These are phyloP conservation scores for Notarius quadriscutis DNA, from an alignment of 2,113 vertebrate species.

Conservation along the genomic window DNA sequence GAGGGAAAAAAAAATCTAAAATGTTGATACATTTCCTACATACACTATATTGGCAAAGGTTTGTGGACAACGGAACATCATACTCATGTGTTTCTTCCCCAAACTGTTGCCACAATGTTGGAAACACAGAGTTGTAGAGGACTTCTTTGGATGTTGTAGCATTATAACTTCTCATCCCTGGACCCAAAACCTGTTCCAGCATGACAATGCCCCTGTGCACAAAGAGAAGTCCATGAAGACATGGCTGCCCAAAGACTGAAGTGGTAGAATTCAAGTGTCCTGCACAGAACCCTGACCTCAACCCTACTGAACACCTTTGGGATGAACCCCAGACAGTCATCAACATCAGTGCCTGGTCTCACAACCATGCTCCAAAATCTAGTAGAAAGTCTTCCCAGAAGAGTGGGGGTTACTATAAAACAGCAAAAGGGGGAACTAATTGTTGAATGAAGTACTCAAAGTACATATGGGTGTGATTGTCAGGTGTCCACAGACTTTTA, in stretches of 20 bases:
- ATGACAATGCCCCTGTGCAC: not conserved
- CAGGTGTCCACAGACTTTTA: not conserved
- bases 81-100: not conserved
- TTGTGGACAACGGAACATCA: not conserved
- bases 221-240: not conserved
- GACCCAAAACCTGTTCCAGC: not conserved
- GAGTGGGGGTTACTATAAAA: not conserved
- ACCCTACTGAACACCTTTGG: not conserved
- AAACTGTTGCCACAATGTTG: not conserved
- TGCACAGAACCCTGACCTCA: not conserved
- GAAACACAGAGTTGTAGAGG: not conserved
- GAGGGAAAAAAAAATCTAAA: conserved; percentile 25
- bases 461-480: not conserved
- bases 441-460: not conserved
- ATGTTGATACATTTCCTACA: not conserved
- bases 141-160: not conserved
- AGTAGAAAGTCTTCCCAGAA: not conserved
- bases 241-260: not conserved
- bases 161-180: not conserved
- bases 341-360: not conserved
- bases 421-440: not conserved
- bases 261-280: not conserved
- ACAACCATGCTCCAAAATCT: not conserved
- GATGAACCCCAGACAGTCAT: not conserved
- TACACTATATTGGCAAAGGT: not conserved